Evolutionary conservation across 1,140 invertebrate genomes (phyloP).

Genomic region (Rhagoletis pomonella): DNA sequence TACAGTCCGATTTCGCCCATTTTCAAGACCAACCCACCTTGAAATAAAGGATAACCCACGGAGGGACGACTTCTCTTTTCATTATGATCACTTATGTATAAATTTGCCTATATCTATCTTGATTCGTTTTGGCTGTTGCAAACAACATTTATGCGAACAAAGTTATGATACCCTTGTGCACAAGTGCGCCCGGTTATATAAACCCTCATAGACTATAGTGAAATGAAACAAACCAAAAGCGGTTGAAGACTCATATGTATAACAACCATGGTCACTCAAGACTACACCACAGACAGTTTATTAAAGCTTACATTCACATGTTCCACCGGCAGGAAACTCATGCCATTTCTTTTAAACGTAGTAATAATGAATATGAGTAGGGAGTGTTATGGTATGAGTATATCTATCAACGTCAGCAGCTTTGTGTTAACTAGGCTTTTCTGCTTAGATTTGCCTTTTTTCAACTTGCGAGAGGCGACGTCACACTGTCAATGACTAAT

Average conservation of each 20-base stretch:
- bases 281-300: not conserved
- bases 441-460: not conserved
- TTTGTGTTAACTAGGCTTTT: no score
- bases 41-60: no score
- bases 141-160: no score
- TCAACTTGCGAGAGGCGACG: not conserved
- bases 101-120: no score
- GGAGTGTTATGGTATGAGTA: not conserved
- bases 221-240: not conserved
- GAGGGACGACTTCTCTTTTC: no score
- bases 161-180: no score
- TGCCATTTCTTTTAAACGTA: not conserved
- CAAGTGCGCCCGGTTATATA: not conserved
- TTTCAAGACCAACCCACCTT: no score
- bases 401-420: not conserved
- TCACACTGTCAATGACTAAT: slow-evolving; percentile 46
- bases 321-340: no score
- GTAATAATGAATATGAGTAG: not conserved
- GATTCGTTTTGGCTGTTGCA: no score
- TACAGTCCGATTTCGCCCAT: no score
- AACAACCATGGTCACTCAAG: not conserved
- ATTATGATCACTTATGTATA: no score
- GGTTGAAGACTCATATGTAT: not conserved
- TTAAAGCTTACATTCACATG: not conserved
- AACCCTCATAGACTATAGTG: not conserved